Conservation (phyloP, 2,888 invertebrate species). For the Didymodactylos carnosus region DNA sequence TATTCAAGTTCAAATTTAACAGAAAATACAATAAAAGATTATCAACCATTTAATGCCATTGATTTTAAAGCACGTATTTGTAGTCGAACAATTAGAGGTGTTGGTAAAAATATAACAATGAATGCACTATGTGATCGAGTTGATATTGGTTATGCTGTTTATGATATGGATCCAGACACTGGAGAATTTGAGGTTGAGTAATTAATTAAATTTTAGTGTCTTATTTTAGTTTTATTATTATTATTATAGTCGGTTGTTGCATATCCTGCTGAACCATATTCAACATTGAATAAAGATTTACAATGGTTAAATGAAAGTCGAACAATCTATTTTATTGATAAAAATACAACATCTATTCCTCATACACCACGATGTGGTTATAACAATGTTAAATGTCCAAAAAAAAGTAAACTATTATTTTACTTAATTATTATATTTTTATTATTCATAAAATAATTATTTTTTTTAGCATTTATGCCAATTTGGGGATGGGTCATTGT, state of each 20-base stretch:
- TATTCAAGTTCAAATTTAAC: not conserved
- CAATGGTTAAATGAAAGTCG: not conserved
- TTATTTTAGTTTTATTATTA: no score
- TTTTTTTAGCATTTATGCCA: slow-evolving; percentile 3
- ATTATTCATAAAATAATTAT: not conserved
- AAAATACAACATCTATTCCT: slow-evolving; percentile 14
- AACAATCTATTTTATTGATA: not conserved
- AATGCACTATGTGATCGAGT: slow-evolving; percentile 22
- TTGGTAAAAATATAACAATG: slow-evolving; percentile 22
- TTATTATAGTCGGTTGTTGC: not conserved
- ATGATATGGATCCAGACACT: slow-evolving; percentile 20
- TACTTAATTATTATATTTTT: not conserved
- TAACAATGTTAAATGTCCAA: slow-evolving; percentile 19
- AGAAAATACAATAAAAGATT: not conserved
- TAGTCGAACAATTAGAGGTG: slow-evolving; percentile 14
- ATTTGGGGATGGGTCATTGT: slow-evolving; percentile 12
- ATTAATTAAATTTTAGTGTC: not conserved
- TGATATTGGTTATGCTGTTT: slow-evolving; percentile 21
- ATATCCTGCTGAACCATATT: not conserved
- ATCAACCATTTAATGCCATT: not conserved
- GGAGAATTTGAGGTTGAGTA: slow-evolving; percentile 19
- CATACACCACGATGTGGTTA: slow-evolving; percentile 24
- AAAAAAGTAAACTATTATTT: slow-evolving; percentile 15
- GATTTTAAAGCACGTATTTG: not conserved
- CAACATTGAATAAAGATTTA: not conserved